Conservation (phyloP, 2,113 vertebrate genomes). For the Forbesichthys agassizii region DNA sequence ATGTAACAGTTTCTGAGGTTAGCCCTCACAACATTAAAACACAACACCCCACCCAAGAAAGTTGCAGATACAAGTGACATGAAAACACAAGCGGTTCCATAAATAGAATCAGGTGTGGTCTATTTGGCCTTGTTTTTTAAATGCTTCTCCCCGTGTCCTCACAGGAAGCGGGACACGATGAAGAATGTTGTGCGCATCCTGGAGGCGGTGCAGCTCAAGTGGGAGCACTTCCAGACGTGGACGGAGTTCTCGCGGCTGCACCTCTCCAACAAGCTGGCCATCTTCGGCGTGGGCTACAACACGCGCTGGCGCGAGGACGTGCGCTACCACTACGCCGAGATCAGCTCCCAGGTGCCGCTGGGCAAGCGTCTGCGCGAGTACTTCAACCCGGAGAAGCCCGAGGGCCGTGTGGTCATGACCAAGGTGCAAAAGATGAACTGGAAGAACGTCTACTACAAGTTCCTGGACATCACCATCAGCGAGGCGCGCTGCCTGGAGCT, state of each 20-base stretch:
- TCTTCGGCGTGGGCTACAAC: constrained; percentile 96
- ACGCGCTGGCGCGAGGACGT: constrained; percentile 97
- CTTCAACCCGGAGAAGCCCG: constrained; percentile 95
- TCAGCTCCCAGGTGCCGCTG: constrained; percentile 95
- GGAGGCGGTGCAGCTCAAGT: constrained; percentile 94
- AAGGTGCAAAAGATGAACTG: constrained; percentile 99
- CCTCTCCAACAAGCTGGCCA: constrained; percentile 97
- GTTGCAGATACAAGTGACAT: too few relatives aligned
- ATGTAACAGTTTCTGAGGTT: too few relatives aligned
- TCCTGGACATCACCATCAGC: constrained; percentile 96
- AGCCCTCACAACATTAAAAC: too few relatives aligned
- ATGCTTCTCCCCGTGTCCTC: constrained; percentile 8
- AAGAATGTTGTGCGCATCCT: constrained; percentile 94
- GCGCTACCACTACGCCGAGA: constrained; percentile 95
- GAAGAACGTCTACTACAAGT: constrained; percentile 98
- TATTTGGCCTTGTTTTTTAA: background rate
- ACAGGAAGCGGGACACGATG: constrained; percentile 82
- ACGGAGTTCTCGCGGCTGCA: constrained; percentile 95
- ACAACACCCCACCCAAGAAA: too few relatives aligned
- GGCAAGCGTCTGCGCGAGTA: constrained; percentile 95
- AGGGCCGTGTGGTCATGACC: constrained; percentile 92
- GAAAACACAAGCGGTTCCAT: background rate
- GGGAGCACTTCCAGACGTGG: constrained; percentile 98
- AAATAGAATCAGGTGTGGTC: background rate
- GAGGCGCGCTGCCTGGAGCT: constrained; percentile 94